phyloP scores from a whole-genome alignment of 1,140 invertebrate species.

The Chrysoperla carnea region DNA sequence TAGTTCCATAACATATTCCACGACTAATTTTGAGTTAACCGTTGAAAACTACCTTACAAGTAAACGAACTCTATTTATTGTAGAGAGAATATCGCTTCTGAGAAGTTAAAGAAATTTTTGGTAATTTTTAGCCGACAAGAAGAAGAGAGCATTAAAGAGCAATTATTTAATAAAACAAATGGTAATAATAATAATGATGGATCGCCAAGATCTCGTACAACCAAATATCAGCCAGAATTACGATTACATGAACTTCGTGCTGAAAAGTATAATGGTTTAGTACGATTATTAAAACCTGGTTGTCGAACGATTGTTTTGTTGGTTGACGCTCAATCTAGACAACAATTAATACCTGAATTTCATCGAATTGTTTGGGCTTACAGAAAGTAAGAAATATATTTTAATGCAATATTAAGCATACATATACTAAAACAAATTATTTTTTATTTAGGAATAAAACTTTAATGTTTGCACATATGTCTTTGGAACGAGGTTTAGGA shows the following conservation, averaged over 20 bases:
- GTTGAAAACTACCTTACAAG: too few species aligned
- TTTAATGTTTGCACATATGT: conserved; percentile 82
- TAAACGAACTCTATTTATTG: too few species aligned
- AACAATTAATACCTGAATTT: conserved; percentile 76
- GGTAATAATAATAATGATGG: conserved; percentile 26
- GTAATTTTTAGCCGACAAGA: conserved; percentile 41
- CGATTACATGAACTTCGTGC: conserved; percentile 81
- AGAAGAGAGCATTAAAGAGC: conserved; percentile 55
- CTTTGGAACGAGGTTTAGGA: conserved; percentile 73
- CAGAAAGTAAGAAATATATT: conserved; percentile 48
- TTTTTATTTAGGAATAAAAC: conserved; percentile 55
- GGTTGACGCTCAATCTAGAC: conserved; percentile 72
- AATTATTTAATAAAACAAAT: conserved; percentile 20
- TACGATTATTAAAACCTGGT: conserved; percentile 84
- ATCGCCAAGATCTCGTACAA: conserved; percentile 6
- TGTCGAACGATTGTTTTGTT: conserved; percentile 84
- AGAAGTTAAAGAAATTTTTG: too few species aligned
- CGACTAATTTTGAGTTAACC: too few species aligned
- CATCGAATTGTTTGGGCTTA: conserved; percentile 90
- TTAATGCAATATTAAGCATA: neutral
- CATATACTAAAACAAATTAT: conserved; percentile 3
- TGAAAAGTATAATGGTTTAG: conserved; percentile 90
- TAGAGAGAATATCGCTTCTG: too few species aligned
- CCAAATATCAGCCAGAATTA: conserved; percentile 40
- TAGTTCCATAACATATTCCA: too few species aligned